These are phyloP conservation scores for Cyclina sinensis DNA, from an alignment of 1,140 invertebrate genomes.

Conservation along the genomic window DNA sequence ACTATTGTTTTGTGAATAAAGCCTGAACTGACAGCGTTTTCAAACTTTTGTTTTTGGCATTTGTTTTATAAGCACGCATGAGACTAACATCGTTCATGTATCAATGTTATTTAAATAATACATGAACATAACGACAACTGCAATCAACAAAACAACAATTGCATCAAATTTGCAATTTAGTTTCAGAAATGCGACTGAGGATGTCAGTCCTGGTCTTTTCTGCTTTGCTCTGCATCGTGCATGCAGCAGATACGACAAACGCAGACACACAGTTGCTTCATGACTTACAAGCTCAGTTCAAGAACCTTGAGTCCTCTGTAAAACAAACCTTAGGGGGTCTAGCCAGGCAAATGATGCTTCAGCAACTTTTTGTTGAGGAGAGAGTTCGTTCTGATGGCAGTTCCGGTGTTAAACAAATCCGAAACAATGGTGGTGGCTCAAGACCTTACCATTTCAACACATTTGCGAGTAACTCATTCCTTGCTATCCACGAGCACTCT, in stretches of 20 bases:
- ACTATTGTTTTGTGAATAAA: no score
- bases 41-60: no score
- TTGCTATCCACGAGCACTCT: constrained; percentile 75
- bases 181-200: constrained; percentile 28
- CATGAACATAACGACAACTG: no score
- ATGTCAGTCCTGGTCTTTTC: neutral
- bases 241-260: neutral
- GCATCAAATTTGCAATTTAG: no score
- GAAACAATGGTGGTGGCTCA: constrained; percentile 61
- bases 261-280: neutral
- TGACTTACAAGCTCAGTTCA: neutral
- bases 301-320: neutral
- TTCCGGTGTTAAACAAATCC: constrained; percentile 76
- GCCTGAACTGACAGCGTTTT: no score
- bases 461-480: constrained; percentile 16
- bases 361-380: constrained; percentile 77
- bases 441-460: constrained; percentile 58
- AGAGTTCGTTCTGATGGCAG: constrained; percentile 72
- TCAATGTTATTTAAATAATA: no score
- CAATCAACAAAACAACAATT: no score
- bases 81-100: no score
- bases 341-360: constrained; percentile 74
- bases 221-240: neutral
- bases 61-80: no score
- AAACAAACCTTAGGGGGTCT: constrained; percentile 64